phyloP scores from a whole-genome alignment of 2,113 vertebrate species.

The Melanerpes aurifrons region DNA sequence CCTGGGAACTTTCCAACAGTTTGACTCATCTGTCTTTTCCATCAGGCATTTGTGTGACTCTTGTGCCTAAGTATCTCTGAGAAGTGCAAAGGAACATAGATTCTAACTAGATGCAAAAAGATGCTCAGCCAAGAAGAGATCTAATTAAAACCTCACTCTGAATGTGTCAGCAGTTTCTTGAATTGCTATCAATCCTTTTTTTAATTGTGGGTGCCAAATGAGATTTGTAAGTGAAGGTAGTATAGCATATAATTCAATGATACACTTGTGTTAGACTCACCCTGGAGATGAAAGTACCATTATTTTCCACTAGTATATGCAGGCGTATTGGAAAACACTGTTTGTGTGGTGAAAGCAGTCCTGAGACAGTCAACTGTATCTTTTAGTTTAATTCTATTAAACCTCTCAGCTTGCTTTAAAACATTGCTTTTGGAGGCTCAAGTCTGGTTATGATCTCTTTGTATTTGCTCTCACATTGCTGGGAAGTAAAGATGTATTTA shows the following conservation, averaged over 20 bases:
- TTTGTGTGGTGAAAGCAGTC: background rate
- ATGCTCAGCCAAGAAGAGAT: background rate
- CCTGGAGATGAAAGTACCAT: background rate
- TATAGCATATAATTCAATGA: background rate
- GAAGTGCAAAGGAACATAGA: background rate
- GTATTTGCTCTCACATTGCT: background rate
- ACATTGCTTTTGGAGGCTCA: background rate
- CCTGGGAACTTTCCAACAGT: conserved; percentile 30
- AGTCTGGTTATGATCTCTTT: background rate
- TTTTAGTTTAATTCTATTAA: background rate
- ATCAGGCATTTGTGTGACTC: conserved; percentile 18
- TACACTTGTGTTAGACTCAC: background rate
- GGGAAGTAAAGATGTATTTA: background rate
- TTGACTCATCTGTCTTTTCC: conserved; percentile 53
- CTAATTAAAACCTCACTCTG: conserved; percentile 53
- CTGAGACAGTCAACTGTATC: background rate
- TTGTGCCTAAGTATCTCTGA: background rate
- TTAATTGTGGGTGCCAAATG: conserved; percentile 74
- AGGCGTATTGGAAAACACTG: background rate
- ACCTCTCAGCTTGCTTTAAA: background rate
- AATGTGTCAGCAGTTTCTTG: conserved; percentile 74
- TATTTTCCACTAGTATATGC: background rate
- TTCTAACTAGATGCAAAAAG: conserved; percentile 23
- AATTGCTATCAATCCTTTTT: conserved; percentile 73
- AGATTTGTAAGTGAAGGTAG: conserved; percentile 79